These are phyloP conservation scores for Griposia aprilina DNA, from an alignment of 2,888 invertebrate genomes.

Conservation along the genomic window DNA sequence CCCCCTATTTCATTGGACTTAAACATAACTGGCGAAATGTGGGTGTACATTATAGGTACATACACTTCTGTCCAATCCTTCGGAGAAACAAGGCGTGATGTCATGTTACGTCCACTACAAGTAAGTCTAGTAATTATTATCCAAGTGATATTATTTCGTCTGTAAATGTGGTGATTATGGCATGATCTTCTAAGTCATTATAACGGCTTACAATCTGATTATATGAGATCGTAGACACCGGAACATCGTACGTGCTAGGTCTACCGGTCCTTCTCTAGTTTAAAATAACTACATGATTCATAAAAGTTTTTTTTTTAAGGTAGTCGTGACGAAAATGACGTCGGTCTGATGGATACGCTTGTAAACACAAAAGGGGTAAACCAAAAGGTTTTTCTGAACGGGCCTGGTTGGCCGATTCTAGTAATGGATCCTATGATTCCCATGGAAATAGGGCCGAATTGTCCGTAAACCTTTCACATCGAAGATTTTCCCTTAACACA, in stretches of 20 bases:
- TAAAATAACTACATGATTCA: slow-evolving; percentile 14
- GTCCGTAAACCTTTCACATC: not conserved
- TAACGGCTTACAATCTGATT: slow-evolving; percentile 1
- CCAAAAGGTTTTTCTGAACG: not conserved
- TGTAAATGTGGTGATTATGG: not conserved
- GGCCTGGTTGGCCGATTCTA: not conserved
- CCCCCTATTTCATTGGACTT: too few relatives aligned
- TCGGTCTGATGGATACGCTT: not conserved
- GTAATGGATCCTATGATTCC: not conserved
- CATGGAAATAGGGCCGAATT: not conserved
- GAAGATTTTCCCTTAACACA: not conserved
- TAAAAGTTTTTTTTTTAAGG: not conserved
- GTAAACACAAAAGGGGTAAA: not conserved
- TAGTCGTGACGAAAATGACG: not conserved
- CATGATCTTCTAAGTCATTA: not conserved
- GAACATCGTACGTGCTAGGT: slow-evolving; percentile 6
- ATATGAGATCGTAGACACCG: not conserved
- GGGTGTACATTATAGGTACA: too few relatives aligned
- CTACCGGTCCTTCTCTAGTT: not conserved
- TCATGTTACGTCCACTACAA: not conserved
- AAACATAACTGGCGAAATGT: too few relatives aligned
- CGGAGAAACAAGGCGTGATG: too few relatives aligned
- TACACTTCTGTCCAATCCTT: too few relatives aligned
- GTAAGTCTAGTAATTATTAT: not conserved
- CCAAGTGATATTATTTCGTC: too few relatives aligned